These are phyloP conservation scores for Dermolepida albohirtum DNA, from an alignment of 2,888 invertebrate species.

Conservation along the genomic window DNA sequence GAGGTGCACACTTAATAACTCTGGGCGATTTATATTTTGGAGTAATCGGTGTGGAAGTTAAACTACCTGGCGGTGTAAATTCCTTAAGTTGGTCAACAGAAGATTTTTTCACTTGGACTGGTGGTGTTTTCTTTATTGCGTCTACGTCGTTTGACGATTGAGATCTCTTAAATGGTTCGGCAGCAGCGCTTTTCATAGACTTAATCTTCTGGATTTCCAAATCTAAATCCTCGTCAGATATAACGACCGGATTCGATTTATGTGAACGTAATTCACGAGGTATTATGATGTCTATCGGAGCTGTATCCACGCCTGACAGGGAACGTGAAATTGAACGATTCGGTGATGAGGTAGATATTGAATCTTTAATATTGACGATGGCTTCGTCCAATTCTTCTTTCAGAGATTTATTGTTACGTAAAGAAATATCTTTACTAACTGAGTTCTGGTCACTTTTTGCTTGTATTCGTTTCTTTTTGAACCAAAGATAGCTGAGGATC, in stretches of 20 bases:
- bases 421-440: constrained; percentile 21
- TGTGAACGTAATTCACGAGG: constrained; percentile 59
- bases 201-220: constrained; percentile 75
- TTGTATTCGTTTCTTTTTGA: constrained; percentile 82
- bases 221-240: constrained; percentile 77
- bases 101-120: constrained; percentile 13
- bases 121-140: constrained; percentile 17
- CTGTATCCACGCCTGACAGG: constrained; percentile 71
- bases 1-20: constrained; percentile 42
- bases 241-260: constrained; percentile 68
- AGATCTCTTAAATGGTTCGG: constrained; percentile 29
- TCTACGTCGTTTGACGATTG: constrained; percentile 29
- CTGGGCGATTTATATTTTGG: constrained; percentile 41
- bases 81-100: neutral
- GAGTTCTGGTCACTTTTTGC: constrained; percentile 76
- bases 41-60: constrained; percentile 24
- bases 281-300: constrained; percentile 75
- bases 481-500: constrained; percentile 84
- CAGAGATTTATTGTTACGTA: constrained; percentile 50
- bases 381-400: constrained; percentile 67
- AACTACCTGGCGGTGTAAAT: constrained; percentile 16
- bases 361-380: constrained; percentile 16
- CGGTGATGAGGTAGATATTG: constrained; percentile 6
- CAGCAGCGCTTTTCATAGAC: constrained; percentile 64
- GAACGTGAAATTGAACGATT: constrained; percentile 62